Evolutionary conservation across 2,888 invertebrate genomes (phyloP), one percentile per base, ranked within the genome.

Genomic region (Lasioglossum morio): DNA sequence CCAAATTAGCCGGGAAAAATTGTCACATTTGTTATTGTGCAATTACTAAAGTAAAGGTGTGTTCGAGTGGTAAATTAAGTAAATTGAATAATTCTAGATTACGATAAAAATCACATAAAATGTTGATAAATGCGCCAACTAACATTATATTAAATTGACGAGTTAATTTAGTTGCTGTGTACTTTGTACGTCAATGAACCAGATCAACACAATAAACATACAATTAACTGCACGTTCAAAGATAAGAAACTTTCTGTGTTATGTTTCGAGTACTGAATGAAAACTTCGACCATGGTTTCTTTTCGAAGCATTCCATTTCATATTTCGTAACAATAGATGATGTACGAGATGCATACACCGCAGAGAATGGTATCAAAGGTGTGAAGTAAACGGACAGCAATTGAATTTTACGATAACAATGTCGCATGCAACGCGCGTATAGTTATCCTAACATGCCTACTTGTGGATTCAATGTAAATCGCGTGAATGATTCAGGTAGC

Each of bases 401-500:
- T 76, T 46, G 30, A 34, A 66, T 82, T 48, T 66, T 30, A 19
- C 48, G 30, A 69, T 63, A 27, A 30, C 46, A 72, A 76, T 80
- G 66, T 82, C 46, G 84, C 80, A 80, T 78, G 78, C 74, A 76
- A 84, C 79, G 48, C 40, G 5, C 72, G 73, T 78, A 84, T 87
- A 88, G 87, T 87, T 84, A 87, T 78, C 78, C 37, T 72, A 75
- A 73, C 60, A 79, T 87, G 37, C 60, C 88, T 87, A 88, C 88
- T 88, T 88, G 87, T 88, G 85, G 88, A 85, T 87, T 86, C 87
- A 79, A 72, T 34, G 77, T 81, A 74, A 77, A 79, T 81, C 82
- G 85, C 80, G 69, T 81, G 76, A 75, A 82, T 66, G 72, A 37
- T 77, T 69, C 37, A 72, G 70, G 27, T 43, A 72, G 78, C 16